phyloP scores from a whole-genome alignment of 2,113 vertebrate species.

The Lophotis ruficrista region DNA sequence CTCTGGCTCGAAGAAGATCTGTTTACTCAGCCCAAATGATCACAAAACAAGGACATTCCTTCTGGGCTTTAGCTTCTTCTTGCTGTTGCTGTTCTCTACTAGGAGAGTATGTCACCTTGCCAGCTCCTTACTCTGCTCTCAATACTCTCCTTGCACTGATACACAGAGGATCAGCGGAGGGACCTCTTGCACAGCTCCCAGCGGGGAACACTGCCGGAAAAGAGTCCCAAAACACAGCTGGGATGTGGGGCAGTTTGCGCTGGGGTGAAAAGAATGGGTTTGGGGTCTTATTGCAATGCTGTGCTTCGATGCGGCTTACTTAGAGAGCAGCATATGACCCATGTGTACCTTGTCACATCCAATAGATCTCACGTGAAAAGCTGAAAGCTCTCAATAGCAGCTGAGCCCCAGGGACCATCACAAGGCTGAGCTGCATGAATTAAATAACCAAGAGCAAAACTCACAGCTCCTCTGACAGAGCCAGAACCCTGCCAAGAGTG shows the following conservation, averaged over 20 bases:
- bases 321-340: background rate
- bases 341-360: conserved; percentile 41
- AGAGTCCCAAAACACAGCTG: background rate
- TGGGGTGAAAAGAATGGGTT: background rate
- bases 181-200: background rate
- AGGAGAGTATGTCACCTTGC: background rate
- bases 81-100: background rate
- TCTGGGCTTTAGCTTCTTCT: background rate
- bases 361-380: background rate
- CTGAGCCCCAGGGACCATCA: background rate
- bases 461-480: background rate
- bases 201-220: background rate
- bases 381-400: conserved; percentile 18
- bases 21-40: background rate
- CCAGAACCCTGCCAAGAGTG: background rate
- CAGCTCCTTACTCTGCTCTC: background rate
- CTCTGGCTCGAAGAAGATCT: background rate
- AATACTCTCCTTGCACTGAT: background rate
- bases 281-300: background rate
- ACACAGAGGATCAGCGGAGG: accelerated
- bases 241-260: background rate
- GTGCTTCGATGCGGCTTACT: background rate
- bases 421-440: background rate
- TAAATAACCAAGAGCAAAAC: conserved; percentile 8
- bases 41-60: background rate